phyloP scores from a whole-genome alignment of 1,140 invertebrate species.

The Magallana ariakensis region DNA sequence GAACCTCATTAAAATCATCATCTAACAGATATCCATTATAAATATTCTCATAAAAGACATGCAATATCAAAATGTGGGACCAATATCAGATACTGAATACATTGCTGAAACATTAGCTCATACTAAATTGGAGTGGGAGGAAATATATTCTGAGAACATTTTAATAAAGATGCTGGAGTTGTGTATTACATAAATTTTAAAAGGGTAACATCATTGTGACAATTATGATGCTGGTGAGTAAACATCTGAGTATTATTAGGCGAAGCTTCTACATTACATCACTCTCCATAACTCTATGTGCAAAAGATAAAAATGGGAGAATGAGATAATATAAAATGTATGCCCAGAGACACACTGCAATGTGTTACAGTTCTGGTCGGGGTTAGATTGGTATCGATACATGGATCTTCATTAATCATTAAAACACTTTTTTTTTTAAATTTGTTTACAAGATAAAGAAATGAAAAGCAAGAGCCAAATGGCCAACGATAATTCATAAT shows the following conservation, averaged over 20 bases:
- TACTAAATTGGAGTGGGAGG: too few species aligned
- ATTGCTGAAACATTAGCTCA: too few species aligned
- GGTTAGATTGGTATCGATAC: background rate
- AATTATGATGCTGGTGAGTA: background rate
- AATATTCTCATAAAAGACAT: too few species aligned
- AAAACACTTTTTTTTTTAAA: conserved; percentile 2
- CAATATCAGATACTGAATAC: too few species aligned
- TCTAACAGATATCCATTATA: too few species aligned
- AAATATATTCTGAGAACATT: too few species aligned
- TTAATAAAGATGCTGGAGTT: too few species aligned
- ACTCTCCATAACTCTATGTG: background rate
- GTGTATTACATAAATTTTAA: too few species aligned
- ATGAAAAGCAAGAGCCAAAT: background rate
- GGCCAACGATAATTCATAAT: background rate
- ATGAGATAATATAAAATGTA: background rate
- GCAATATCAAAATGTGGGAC: too few species aligned
- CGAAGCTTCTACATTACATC: background rate
- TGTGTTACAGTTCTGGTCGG: background rate
- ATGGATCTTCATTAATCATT: conserved; percentile 23
- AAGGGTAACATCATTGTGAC: background rate
- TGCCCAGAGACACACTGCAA: background rate
- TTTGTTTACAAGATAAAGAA: background rate
- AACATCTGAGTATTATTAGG: conserved; percentile 11
- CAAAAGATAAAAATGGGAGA: background rate
- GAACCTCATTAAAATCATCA: background rate